These are phyloP conservation scores for Aphrocallistes beatrix DNA, from an alignment of 37 sponge, comb jelly and placozoan genomes.

Conservation along the genomic window DNA sequence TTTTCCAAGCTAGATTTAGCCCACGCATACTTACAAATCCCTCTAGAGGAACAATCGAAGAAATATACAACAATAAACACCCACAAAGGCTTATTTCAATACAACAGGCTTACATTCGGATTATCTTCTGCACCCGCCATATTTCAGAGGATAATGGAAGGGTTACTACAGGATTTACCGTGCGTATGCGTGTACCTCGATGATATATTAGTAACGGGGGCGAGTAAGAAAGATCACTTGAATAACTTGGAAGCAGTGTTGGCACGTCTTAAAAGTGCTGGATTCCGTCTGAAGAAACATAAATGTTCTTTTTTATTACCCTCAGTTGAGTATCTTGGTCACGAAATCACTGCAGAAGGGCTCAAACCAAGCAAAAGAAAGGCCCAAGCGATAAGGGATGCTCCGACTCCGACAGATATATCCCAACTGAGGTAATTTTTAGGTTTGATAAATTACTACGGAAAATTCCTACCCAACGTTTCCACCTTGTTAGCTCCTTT, in stretches of 20 bases:
- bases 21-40: too few species aligned
- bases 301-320: constrained; percentile 14
- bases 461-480: constrained; percentile 30
- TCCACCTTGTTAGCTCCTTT: constrained; percentile 26
- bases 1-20: constrained; percentile 28
- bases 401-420: constrained; percentile 20
- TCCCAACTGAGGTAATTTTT: constrained; percentile 19
- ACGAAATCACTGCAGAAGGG: constrained; percentile 17
- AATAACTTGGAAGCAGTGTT: constrained; percentile 23
- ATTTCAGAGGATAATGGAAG: constrained; percentile 28
- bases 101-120: constrained; percentile 29
- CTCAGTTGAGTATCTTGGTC: constrained; percentile 18
- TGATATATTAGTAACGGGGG: constrained; percentile 29
- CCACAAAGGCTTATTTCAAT: constrained; percentile 32
- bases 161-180: constrained; percentile 23
- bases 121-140: constrained; percentile 26
- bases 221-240: constrained; percentile 15
- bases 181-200: constrained; percentile 28
- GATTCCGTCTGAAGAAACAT: neutral
- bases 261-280: neutral
- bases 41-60: constrained; percentile 22
- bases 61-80: constrained; percentile 26
- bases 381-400: neutral
- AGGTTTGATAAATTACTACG: constrained; percentile 29
- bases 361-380: constrained; percentile 13